Conservation (phyloP, 2,888 invertebrate genomes). For the Hypolimnas misippus region DNA sequence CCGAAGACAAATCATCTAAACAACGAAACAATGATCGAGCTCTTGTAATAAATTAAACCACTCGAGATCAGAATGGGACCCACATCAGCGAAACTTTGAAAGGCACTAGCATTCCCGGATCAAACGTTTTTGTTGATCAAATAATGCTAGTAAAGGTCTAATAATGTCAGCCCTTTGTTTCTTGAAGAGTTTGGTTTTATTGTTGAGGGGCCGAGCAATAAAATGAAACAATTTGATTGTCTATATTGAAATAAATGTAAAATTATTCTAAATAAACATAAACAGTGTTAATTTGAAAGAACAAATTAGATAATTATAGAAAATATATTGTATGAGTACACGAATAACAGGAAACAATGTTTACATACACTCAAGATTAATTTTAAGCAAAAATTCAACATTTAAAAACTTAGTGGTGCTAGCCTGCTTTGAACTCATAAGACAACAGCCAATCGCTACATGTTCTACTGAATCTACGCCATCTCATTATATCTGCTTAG, state of each 20-base stretch:
- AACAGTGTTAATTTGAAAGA: not conserved
- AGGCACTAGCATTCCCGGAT: conserved; percentile 51
- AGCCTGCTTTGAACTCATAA: too few relatives aligned
- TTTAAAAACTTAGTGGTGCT: too few relatives aligned
- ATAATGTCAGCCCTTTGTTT: conserved; percentile 9
- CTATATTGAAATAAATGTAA: not conserved
- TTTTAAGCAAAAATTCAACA: too few relatives aligned
- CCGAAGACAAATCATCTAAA: conserved; percentile 40
- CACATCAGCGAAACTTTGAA: conserved; percentile 57
- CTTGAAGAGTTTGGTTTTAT: not conserved
- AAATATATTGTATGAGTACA: too few relatives aligned
- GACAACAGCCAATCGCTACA: too few relatives aligned
- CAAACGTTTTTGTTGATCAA: conserved; percentile 51
- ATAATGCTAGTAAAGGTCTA: conserved; percentile 11
- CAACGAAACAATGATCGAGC: conserved; percentile 47
- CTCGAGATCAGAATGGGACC: conserved; percentile 55
- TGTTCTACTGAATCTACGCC: too few relatives aligned
- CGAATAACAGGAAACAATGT: too few relatives aligned
- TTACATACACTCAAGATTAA: too few relatives aligned
- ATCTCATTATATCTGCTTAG: too few relatives aligned
- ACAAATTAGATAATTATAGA: too few relatives aligned
- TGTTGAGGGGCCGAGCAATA: not conserved
- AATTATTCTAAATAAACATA: not conserved
- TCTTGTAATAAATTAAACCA: conserved; percentile 54
- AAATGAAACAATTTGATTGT: not conserved